Evolutionary conservation across 2,888 invertebrate genomes (phyloP).

Genomic region (Megastigmus dorsalis): DNA sequence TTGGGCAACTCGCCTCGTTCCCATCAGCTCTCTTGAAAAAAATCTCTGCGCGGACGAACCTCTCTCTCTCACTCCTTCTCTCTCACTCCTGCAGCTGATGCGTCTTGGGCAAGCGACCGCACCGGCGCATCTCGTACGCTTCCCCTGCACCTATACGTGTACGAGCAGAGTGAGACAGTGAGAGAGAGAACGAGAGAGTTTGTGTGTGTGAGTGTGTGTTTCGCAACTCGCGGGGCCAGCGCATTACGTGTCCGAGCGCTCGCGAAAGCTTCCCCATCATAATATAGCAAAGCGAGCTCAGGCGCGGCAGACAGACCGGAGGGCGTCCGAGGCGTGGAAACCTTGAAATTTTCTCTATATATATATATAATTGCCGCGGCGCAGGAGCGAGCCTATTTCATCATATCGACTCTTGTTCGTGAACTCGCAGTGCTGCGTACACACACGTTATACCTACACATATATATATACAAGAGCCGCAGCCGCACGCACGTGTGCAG

Average conservation of each 20-base stretch:
- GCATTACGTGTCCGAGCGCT: too few species aligned
- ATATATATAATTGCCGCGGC: constrained; percentile 61
- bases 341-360: constrained; percentile 67
- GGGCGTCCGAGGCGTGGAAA: constrained; percentile 57
- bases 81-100: too few species aligned
- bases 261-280: not conserved
- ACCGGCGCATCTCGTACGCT: too few species aligned
- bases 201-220: too few species aligned
- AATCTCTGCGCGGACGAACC: too few species aligned
- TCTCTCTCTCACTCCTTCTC: not conserved
- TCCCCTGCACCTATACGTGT: not conserved
- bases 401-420: constrained; percentile 58
- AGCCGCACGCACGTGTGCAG: too few species aligned
- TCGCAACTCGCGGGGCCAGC: too few species aligned
- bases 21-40: too few species aligned
- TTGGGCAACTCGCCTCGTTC: constrained; percentile 24
- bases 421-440: too few species aligned
- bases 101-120: too few species aligned
- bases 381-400: constrained; percentile 58
- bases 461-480: not conserved
- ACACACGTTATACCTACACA: not conserved
- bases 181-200: too few species aligned
- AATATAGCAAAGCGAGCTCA: not conserved
- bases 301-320: constrained; percentile 40
- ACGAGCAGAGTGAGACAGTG: too few species aligned